Evolutionary conservation across 1,140 invertebrate species (phyloP).

Genomic region (Dryas iulia): DNA sequence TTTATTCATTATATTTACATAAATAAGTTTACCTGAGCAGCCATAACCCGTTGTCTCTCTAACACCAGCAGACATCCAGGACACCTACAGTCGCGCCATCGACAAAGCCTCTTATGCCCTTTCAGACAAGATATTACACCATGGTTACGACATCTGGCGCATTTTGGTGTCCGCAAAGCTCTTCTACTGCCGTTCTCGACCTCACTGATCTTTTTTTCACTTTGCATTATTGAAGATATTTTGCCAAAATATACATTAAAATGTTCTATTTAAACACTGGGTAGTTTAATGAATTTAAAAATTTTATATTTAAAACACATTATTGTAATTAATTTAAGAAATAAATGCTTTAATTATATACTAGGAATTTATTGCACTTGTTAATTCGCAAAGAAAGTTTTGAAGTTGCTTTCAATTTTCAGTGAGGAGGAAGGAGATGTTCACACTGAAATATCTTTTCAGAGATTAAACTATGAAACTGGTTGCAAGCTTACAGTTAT

Average conservation of each 20-base stretch:
- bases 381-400: not conserved
- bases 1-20: no score
- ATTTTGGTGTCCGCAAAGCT: slow-evolving; percentile 89
- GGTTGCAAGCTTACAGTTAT: slow-evolving; percentile 48
- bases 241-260: not conserved
- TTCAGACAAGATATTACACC: slow-evolving; percentile 93
- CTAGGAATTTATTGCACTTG: not conserved
- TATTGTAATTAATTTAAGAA: not conserved
- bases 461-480: slow-evolving; percentile 59
- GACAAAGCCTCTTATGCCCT: slow-evolving; percentile 91
- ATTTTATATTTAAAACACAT: not conserved
- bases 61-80: slow-evolving; percentile 93
- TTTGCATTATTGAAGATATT: slow-evolving; percentile 42
- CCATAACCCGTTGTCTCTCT: slow-evolving; percentile 94
- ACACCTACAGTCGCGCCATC: slow-evolving; percentile 91
- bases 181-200: slow-evolving; percentile 43
- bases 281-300: not conserved
- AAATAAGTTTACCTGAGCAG: slow-evolving; percentile 84
- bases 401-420: not conserved
- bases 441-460: slow-evolving; percentile 60
- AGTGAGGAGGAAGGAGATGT: slow-evolving; percentile 37
- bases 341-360: not conserved
- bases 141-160: slow-evolving; percentile 93
- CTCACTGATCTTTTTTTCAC: slow-evolving; percentile 39
- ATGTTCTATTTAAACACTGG: not conserved